These are phyloP conservation scores for Chelon labrosus DNA, from an alignment of 2,797 vertebrate genomes.

Conservation along the genomic window DNA sequence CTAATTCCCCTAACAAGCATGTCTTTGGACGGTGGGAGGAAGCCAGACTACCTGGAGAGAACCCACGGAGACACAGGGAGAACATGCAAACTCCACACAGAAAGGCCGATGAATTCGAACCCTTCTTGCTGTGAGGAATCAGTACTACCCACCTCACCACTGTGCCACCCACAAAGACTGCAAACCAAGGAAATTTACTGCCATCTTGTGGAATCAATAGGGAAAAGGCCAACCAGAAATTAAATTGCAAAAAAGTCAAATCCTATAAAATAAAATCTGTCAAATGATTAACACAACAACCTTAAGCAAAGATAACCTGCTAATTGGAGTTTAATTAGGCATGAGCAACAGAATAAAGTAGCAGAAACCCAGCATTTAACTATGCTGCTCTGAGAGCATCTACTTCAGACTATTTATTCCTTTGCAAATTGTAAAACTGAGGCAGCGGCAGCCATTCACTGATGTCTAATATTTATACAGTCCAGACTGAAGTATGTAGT, in stretches of 20 bases:
- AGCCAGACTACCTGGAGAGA: too few relatives aligned
- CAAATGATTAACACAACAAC: not conserved
- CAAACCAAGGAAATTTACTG: constrained; percentile 72
- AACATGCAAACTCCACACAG: too few relatives aligned
- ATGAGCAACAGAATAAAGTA: not conserved
- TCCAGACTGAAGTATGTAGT: constrained; percentile 21
- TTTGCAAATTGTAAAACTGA: not conserved
- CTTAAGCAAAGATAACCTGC: constrained; percentile 13
- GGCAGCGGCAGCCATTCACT: constrained; percentile 27
- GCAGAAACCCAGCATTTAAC: not conserved
- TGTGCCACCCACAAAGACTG: not conserved
- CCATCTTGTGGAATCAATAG: constrained; percentile 71
- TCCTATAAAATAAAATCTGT: not conserved
- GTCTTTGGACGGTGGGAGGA: too few relatives aligned
- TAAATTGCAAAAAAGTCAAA: not conserved
- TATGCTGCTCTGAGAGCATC: too few relatives aligned
- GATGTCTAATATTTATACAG: constrained; percentile 27
- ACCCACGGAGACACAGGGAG: too few relatives aligned
- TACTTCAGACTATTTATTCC: too few relatives aligned
- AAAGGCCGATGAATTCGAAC: too few relatives aligned
- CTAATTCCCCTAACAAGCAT: too few relatives aligned
- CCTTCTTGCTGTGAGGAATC: too few relatives aligned
- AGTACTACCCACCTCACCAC: too few relatives aligned
- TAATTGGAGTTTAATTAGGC: not conserved
- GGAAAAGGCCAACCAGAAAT: constrained; percentile 8